Percentiles rank a stretch among this genome's conserved stretches.
These are phyloP conservation scores for Orgyia antiqua DNA, from an alignment of 2,888 invertebrate genomes.

Conservation along the genomic window DNA sequence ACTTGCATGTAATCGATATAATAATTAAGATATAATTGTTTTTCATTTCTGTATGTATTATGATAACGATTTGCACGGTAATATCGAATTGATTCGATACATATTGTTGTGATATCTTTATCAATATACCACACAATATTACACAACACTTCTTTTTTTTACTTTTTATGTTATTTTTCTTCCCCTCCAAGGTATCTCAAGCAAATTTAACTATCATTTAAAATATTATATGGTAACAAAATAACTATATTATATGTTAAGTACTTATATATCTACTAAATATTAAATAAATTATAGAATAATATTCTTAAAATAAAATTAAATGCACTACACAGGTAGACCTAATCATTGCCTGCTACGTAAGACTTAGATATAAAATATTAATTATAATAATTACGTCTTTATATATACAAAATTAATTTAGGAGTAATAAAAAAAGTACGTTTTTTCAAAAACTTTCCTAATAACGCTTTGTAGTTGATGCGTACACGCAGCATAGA, in stretches of 20 bases:
- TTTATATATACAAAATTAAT: conserved; percentile 58
- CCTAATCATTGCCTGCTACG: too few relatives aligned
- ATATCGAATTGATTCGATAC: neutral
- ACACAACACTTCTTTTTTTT: conserved; percentile 30
- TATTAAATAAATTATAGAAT: too few relatives aligned
- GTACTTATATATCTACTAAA: too few relatives aligned
- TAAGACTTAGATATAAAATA: neutral
- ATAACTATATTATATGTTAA: too few relatives aligned
- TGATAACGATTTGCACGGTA: conserved; percentile 18
- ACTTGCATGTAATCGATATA: conserved; percentile 19
- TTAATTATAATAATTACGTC: conserved; percentile 48
- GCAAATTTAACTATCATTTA: conserved; percentile 72
- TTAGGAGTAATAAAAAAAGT: conserved; percentile 21
- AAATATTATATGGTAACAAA: conserved; percentile 32
- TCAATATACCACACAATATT: conserved; percentile 20
- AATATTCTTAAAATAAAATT: conserved; percentile 39
- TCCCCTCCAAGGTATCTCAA: conserved; percentile 48
- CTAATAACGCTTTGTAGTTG: conserved; percentile 59
- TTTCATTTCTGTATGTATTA: conserved; percentile 9
- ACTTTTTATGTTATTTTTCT: conserved; percentile 26
- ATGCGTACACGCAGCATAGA: conserved; percentile 49
- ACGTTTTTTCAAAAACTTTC: conserved; percentile 39
- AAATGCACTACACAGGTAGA: conserved; percentile 8
- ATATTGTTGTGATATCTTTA: conserved; percentile 9
- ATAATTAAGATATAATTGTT: conserved; percentile 16